phyloP scores from a whole-genome alignment of 2,888 invertebrate species.

The Dynastes tityus region DNA sequence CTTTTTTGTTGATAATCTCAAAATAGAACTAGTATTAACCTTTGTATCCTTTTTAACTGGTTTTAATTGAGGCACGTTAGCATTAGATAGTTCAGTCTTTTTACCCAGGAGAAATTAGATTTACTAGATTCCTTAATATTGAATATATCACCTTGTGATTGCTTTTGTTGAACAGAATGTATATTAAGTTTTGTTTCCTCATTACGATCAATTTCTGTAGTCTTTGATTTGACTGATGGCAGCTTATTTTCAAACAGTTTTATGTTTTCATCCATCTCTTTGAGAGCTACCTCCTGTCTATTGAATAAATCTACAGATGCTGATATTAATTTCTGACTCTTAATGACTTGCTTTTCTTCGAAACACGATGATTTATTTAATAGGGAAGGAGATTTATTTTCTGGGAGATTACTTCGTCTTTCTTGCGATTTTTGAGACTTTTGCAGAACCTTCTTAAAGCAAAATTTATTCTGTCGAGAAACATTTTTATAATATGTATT shows the following conservation, averaged over 20 bases:
- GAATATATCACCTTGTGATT: background rate
- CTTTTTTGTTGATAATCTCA: background rate
- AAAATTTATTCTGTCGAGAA: conserved; percentile 27
- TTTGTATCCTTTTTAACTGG: background rate
- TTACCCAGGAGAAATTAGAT: background rate
- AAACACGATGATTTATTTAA: background rate
- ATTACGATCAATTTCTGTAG: too few species aligned
- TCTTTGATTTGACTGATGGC: too few species aligned
- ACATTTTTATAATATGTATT: conserved; percentile 24
- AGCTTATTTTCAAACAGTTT: too few species aligned
- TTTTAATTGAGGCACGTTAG: background rate
- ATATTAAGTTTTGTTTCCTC: too few species aligned
- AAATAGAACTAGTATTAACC: background rate
- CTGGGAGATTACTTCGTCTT: background rate
- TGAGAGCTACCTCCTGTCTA: background rate
- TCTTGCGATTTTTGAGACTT: background rate
- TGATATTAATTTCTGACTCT: background rate
- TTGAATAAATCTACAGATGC: background rate
- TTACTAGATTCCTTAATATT: background rate
- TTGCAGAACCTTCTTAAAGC: conserved; percentile 24
- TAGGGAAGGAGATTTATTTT: background rate
- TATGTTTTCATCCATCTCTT: background rate
- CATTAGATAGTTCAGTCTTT: background rate
- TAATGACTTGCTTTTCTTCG: background rate
- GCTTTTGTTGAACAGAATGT: background rate